Percentiles rank a stretch among this genome's conserved stretches.
phyloP scores from a whole-genome alignment of 2,797 vertebrate genomes.

The Catostomus latipinnis region DNA sequence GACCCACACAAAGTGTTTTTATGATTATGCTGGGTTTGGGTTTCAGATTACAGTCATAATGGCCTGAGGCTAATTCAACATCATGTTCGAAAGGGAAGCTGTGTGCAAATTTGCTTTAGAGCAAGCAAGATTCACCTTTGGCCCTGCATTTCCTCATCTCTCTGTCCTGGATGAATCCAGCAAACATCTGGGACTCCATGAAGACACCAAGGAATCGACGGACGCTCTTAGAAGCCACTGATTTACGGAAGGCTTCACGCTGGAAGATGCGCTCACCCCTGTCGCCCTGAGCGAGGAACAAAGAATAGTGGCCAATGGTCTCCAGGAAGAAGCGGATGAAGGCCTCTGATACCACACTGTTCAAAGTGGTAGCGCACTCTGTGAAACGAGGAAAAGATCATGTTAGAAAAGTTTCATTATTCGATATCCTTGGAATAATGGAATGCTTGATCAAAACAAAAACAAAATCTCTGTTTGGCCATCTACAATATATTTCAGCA shows the following conservation, averaged over 20 bases:
- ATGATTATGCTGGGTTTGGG: not conserved
- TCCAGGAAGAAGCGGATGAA: slow-evolving; percentile 99
- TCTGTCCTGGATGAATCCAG: slow-evolving; percentile 97
- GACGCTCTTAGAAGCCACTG: slow-evolving; percentile 97
- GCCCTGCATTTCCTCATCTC: slow-evolving; percentile 94
- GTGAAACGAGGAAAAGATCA: slow-evolving; percentile 28
- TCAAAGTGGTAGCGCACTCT: slow-evolving; percentile 96
- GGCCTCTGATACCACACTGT: slow-evolving; percentile 95
- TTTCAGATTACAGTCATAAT: slow-evolving; percentile 18
- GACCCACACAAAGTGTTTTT: not conserved
- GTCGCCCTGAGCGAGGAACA: slow-evolving; percentile 94
- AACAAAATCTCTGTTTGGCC: no score
- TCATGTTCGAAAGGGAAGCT: slow-evolving; percentile 1
- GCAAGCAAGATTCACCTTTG: slow-evolving; percentile 81
- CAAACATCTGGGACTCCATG: slow-evolving; percentile 99
- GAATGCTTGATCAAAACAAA: not conserved
- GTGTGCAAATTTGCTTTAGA: not conserved
- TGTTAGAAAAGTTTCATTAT: not conserved
- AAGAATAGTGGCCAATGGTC: slow-evolving; percentile 96
- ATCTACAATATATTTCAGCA: no score
- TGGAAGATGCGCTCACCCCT: slow-evolving; percentile 92
- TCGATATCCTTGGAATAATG: not conserved
- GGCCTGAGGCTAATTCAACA: not conserved
- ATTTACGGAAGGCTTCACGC: slow-evolving; percentile 96
- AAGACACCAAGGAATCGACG: slow-evolving; percentile 98